Evolutionary conservation across 2,797 vertebrate genomes (phyloP).

Genomic region (Pantherophis alleghaniensis): DNA sequence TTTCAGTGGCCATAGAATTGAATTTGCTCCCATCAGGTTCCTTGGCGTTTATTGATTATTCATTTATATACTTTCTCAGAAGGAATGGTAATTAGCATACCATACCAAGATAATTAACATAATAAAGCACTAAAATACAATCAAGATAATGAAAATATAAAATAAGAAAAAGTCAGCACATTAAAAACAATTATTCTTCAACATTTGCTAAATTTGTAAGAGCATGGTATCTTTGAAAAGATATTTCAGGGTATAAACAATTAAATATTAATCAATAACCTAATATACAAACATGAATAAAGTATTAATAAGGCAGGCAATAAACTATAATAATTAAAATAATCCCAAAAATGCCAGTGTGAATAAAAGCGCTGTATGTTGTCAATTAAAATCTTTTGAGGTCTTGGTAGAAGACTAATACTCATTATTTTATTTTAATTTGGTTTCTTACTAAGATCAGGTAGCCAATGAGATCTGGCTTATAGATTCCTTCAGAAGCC

Average conservation of each 20-base stretch:
- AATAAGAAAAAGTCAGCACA: not conserved
- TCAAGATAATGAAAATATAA: not conserved
- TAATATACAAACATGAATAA: not conserved
- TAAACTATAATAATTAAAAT: not conserved
- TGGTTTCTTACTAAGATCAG: not conserved
- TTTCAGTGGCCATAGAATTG: not conserved
- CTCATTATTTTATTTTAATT: not conserved
- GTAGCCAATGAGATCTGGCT: not conserved
- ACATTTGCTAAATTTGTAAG: not conserved
- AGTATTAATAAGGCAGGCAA: not conserved
- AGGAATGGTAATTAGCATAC: not conserved
- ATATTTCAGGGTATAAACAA: not conserved
- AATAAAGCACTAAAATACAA: not conserved
- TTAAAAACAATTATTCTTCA: not conserved
- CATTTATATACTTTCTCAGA: not conserved
- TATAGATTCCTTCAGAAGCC: not conserved
- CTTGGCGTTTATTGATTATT: not conserved
- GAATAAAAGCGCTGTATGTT: not conserved
- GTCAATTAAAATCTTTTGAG: not conserved
- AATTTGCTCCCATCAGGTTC: not conserved
- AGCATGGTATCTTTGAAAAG: not conserved
- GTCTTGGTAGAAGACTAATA: not conserved
- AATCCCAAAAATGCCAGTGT: not conserved
- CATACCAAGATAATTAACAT: not conserved
- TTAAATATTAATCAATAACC: not conserved